Evolutionary conservation across 2,797 vertebrate genomes (phyloP).

Genomic region (Microchirus variegatus): DNA sequence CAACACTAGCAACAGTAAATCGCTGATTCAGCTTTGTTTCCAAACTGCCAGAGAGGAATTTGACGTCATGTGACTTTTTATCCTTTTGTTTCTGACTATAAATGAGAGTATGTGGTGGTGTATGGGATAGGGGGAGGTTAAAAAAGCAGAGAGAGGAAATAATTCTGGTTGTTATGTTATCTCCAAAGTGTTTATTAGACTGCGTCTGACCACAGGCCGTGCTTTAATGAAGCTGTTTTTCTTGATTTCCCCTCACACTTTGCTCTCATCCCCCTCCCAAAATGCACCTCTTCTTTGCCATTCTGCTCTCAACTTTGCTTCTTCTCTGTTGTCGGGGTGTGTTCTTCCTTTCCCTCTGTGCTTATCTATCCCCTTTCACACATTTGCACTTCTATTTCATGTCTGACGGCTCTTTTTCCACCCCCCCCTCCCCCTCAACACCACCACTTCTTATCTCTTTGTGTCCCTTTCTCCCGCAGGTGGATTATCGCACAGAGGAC

Average conservation of each 20-base stretch:
- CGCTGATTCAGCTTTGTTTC: not conserved
- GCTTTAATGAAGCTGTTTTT: slow-evolving; percentile 70
- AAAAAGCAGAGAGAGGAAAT: slow-evolving; percentile 16
- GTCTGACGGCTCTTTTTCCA: slow-evolving; percentile 22
- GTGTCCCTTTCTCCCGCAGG: slow-evolving; percentile 55
- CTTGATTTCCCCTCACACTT: slow-evolving; percentile 46
- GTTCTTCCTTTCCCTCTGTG: slow-evolving; percentile 26
- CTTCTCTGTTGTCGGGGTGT: not conserved
- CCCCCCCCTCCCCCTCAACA: slow-evolving; percentile 1
- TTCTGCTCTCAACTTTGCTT: slow-evolving; percentile 4
- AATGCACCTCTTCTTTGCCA: slow-evolving; percentile 18
- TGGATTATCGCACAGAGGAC: slow-evolving; percentile 88
- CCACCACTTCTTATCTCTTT: slow-evolving; percentile 3
- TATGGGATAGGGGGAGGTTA: slow-evolving; percentile 1
- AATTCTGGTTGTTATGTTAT: slow-evolving; percentile 24
- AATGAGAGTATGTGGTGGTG: not conserved
- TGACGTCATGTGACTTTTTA: too few relatives aligned
- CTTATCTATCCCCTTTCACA: slow-evolving; percentile 48
- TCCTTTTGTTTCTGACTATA: not conserved
- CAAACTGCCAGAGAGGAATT: too few relatives aligned
- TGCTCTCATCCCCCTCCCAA: slow-evolving; percentile 32
- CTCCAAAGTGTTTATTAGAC: slow-evolving; percentile 56
- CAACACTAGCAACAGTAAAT: not conserved
- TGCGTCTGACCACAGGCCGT: slow-evolving; percentile 62
- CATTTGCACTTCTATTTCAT: slow-evolving; percentile 35